Evolutionary conservation across 2,888 invertebrate species (phyloP).

Genomic region (Proisotoma minuta): DNA sequence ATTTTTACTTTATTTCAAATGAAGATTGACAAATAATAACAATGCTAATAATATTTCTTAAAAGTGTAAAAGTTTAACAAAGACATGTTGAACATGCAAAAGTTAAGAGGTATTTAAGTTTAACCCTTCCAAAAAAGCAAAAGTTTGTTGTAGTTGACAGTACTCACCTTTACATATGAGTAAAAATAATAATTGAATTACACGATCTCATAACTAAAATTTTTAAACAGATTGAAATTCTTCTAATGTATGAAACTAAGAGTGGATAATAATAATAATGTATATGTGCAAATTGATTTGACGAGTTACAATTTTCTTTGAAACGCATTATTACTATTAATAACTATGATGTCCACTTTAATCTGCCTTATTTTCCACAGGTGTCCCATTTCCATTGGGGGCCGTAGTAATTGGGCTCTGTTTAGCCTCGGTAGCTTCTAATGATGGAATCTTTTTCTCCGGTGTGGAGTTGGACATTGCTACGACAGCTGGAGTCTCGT

Average conservation of each 20-base stretch:
- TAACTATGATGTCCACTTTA: constrained; percentile 8
- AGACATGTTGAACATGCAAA: too few relatives aligned
- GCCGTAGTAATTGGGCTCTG: constrained; percentile 27
- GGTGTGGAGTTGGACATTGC: constrained; percentile 11
- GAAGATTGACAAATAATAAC: too few relatives aligned
- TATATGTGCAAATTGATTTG: constrained; percentile 8
- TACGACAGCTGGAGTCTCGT: constrained; percentile 22
- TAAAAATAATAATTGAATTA: too few relatives aligned
- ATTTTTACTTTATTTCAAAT: too few relatives aligned
- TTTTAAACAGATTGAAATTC: background rate
- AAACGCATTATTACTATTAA: constrained; percentile 11
- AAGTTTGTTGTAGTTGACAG: too few relatives aligned
- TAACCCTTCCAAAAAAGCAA: background rate
- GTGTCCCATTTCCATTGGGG: constrained; percentile 27
- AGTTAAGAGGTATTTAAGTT: background rate
- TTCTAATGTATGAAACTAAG: too few relatives aligned
- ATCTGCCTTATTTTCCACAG: constrained; percentile 13
- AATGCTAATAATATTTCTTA: too few relatives aligned
- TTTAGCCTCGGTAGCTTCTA: constrained; percentile 10
- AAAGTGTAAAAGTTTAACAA: too few relatives aligned
- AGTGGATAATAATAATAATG: too few relatives aligned
- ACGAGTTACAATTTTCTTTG: constrained; percentile 4
- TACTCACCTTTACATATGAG: too few relatives aligned
- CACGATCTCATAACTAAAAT: background rate
- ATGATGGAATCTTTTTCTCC: constrained; percentile 23